Evolutionary conservation across 1,140 invertebrate species (phyloP).

Genomic region (Drosophila kohkoa): DNA sequence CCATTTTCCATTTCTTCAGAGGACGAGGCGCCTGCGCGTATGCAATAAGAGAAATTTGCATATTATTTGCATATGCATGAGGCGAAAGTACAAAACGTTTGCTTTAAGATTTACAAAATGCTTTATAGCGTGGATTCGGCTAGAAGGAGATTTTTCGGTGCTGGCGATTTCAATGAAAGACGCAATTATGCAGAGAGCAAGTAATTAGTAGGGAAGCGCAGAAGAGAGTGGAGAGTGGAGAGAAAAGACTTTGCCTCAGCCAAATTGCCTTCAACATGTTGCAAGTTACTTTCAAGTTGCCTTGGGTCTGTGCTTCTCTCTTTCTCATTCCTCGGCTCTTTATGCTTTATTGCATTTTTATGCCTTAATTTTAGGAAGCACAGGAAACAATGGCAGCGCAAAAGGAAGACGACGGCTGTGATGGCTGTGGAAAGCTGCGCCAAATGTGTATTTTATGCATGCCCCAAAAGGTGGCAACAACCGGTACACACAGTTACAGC

Average conservation of each 20-base stretch:
- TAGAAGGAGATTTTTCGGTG: slow-evolving; percentile 1
- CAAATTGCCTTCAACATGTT: slow-evolving; percentile 26
- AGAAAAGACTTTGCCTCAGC: slow-evolving; percentile 12
- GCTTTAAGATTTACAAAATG: slow-evolving; percentile 72
- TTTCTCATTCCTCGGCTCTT: slow-evolving; percentile 13
- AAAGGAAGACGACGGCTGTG: slow-evolving; percentile 51
- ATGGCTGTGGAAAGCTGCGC: slow-evolving; percentile 48
- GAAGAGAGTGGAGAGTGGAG: not conserved
- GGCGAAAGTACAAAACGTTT: slow-evolving; percentile 38
- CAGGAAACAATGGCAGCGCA: slow-evolving; percentile 57
- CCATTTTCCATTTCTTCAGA: not conserved
- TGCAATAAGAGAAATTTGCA: slow-evolving; percentile 67
- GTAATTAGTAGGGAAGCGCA: slow-evolving; percentile 64
- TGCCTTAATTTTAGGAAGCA: slow-evolving; percentile 58
- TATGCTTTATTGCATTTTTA: slow-evolving; percentile 61
- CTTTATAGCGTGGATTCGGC: not conserved
- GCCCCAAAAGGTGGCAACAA: slow-evolving; percentile 70
- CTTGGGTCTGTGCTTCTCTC: slow-evolving; percentile 10
- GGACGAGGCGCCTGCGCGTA: slow-evolving; percentile 59
- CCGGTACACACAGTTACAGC: slow-evolving; percentile 30
- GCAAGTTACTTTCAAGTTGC: not conserved
- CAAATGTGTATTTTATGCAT: slow-evolving; percentile 80
- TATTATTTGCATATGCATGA: slow-evolving; percentile 78
- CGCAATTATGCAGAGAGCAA: slow-evolving; percentile 75
- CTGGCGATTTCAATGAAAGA: slow-evolving; percentile 62